Evolutionary conservation across 2,113 vertebrate species (phyloP).

Genomic region (Bubo bubo): DNA sequence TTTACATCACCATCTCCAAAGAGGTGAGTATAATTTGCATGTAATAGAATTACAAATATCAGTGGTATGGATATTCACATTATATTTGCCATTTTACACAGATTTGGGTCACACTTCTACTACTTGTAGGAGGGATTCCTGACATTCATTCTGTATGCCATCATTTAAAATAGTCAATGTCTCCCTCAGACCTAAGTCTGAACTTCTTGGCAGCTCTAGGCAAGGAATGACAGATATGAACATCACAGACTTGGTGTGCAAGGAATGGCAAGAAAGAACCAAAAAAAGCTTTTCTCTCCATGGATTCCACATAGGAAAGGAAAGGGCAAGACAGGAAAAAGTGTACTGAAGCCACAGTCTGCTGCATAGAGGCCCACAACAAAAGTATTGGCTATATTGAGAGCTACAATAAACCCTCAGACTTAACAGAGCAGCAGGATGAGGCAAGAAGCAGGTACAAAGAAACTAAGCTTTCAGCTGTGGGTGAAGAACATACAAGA

Average conservation of each 20-base stretch:
- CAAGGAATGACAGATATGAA: not conserved
- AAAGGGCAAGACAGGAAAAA: not conserved
- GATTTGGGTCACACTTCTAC: not conserved
- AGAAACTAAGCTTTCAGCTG: not conserved
- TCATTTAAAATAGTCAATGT: not conserved
- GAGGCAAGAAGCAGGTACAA: not conserved
- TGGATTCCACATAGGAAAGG: not conserved
- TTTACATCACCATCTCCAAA: constrained; percentile 39
- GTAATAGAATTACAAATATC: not conserved
- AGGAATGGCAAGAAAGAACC: not conserved
- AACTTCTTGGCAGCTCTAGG: not conserved
- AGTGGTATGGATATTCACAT: not conserved
- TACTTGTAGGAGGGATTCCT: not conserved
- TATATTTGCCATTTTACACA: not conserved
- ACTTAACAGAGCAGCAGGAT: not conserved
- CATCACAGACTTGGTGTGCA: not conserved
- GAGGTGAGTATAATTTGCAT: constrained; percentile 44
- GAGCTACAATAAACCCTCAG: not conserved
- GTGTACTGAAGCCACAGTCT: not conserved
- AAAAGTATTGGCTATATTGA: not conserved
- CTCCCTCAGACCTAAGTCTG: not conserved
- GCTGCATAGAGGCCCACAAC: not conserved
- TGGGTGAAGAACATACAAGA: not conserved
- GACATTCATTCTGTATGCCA: not conserved
- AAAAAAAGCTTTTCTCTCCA: not conserved